A percentile compares a stretch with the other conserved stretches of the same genome.
Evolutionary conservation across 2,113 vertebrate species (phyloP).

Genomic region (Fregetta grallaria): DNA sequence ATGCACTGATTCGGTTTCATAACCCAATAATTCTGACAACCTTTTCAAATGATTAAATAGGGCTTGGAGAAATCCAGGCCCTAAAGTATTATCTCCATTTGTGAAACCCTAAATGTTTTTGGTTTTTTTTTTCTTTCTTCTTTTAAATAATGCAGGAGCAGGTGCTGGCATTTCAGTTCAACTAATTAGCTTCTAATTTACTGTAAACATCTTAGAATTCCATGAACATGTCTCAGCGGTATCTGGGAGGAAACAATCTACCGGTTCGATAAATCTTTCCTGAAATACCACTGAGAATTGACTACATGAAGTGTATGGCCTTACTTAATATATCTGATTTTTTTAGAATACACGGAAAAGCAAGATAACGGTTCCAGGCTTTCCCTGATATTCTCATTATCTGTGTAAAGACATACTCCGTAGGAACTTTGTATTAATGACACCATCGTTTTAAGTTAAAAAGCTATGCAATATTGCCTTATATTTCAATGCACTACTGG

Average conservation of each 20-base stretch:
- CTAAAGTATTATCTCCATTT: constrained; percentile 55
- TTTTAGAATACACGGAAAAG: constrained; percentile 3
- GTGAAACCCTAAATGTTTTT: constrained; percentile 20
- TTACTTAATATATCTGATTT: constrained; percentile 18
- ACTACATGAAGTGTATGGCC: not conserved
- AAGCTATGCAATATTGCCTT: not conserved
- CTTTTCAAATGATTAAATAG: constrained; percentile 61
- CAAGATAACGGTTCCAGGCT: not conserved
- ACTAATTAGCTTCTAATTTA: constrained; percentile 76
- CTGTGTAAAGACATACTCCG: not conserved
- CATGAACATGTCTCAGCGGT: constrained; percentile 50
- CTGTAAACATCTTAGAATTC: constrained; percentile 72
- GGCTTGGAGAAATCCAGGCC: constrained; percentile 9
- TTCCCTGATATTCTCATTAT: not conserved
- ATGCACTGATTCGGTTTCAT: constrained; percentile 36
- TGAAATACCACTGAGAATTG: constrained; percentile 59
- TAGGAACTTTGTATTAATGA: not conserved
- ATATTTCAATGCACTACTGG: not conserved
- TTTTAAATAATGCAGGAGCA: constrained; percentile 69
- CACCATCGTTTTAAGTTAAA: constrained; percentile 6
- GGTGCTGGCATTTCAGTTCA: constrained; percentile 69
- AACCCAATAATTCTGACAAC: constrained; percentile 55
- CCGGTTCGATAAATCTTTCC: constrained; percentile 66
- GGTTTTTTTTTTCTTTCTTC: not conserved
- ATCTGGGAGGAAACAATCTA: constrained; percentile 67